phyloP scores from a whole-genome alignment of 2,888 invertebrate genomes.

The Cetonia aurata region DNA sequence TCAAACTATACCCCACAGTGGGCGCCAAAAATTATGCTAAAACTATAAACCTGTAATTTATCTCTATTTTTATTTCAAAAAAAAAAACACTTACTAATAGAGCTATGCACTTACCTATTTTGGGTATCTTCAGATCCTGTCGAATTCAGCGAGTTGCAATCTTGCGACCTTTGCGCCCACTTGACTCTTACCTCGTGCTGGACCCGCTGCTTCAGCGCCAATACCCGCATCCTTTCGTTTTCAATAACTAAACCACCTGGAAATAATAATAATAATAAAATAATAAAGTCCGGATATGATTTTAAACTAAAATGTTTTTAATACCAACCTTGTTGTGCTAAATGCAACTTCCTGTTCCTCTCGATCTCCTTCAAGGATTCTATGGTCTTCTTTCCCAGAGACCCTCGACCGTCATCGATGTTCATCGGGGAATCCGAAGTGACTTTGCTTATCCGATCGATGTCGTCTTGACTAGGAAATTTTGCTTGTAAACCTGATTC shows the following conservation, averaged over 20 bases:
- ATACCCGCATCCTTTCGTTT: slow-evolving; percentile 88
- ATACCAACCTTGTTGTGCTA: slow-evolving; percentile 86
- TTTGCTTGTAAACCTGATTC: slow-evolving; percentile 59
- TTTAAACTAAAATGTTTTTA: background rate
- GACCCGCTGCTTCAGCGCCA: slow-evolving; percentile 86
- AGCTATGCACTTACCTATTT: slow-evolving; percentile 56
- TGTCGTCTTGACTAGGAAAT: slow-evolving; percentile 84
- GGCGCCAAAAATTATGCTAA: too few species aligned
- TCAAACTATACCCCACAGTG: too few species aligned
- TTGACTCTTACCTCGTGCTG: slow-evolving; percentile 91
- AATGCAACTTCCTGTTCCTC: slow-evolving; percentile 85
- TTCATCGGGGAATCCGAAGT: slow-evolving; percentile 85
- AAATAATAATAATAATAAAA: slow-evolving; percentile 47
- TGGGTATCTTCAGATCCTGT: slow-evolving; percentile 60
- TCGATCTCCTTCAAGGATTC: slow-evolving; percentile 93
- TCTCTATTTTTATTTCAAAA: too few species aligned
- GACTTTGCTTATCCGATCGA: slow-evolving; percentile 90
- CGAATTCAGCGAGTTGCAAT: slow-evolving; percentile 72
- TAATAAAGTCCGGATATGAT: background rate
- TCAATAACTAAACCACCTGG: slow-evolving; percentile 92
- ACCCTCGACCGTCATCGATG: slow-evolving; percentile 76
- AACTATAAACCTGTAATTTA: too few species aligned
- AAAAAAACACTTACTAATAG: too few species aligned
- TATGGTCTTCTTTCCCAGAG: slow-evolving; percentile 81
- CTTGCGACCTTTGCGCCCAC: slow-evolving; percentile 80